Evolutionary conservation across 1,140 invertebrate genomes (phyloP).

Genomic region (Cherax quadricarinatus): DNA sequence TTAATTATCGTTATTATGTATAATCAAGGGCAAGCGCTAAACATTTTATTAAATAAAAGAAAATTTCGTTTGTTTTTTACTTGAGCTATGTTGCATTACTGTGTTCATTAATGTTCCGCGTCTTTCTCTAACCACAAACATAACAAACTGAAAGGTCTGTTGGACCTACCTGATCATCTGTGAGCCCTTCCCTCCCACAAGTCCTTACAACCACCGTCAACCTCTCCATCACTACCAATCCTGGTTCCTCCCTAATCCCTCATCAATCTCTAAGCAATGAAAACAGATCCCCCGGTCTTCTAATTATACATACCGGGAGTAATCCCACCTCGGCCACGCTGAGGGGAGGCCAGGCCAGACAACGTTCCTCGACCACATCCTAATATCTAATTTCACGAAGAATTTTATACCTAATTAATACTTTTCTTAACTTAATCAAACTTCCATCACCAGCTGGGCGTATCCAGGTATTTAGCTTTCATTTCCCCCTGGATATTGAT

Average conservation of each 20-base stretch:
- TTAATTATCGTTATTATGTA: too few species aligned
- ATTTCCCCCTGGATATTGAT: slow-evolving; percentile 3
- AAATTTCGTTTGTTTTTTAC: too few species aligned
- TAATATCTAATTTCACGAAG: slow-evolving; percentile 44
- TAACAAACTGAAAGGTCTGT: too few species aligned
- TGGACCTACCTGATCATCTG: too few species aligned
- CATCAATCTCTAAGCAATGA: slow-evolving; percentile 52
- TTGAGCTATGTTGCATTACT: too few species aligned
- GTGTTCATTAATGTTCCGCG: too few species aligned
- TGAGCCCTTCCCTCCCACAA: not conserved
- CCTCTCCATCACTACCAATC: slow-evolving; percentile 21
- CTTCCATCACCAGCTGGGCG: slow-evolving; percentile 26
- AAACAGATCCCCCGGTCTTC: slow-evolving; percentile 56
- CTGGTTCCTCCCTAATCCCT: slow-evolving; percentile 26
- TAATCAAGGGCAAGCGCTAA: too few species aligned
- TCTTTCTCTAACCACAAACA: too few species aligned
- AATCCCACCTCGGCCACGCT: slow-evolving; percentile 41
- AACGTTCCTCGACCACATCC: not conserved
- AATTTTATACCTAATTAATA: slow-evolving; percentile 56
- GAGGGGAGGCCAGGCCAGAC: not conserved
- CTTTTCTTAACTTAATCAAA: slow-evolving; percentile 56
- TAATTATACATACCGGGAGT: slow-evolving; percentile 59
- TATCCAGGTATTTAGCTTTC: slow-evolving; percentile 3
- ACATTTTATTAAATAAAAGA: too few species aligned
- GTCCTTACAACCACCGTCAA: slow-evolving; percentile 14